These are phyloP conservation scores for Gallinago stenura DNA, from an alignment of 2,797 vertebrate species.

Conservation along the genomic window DNA sequence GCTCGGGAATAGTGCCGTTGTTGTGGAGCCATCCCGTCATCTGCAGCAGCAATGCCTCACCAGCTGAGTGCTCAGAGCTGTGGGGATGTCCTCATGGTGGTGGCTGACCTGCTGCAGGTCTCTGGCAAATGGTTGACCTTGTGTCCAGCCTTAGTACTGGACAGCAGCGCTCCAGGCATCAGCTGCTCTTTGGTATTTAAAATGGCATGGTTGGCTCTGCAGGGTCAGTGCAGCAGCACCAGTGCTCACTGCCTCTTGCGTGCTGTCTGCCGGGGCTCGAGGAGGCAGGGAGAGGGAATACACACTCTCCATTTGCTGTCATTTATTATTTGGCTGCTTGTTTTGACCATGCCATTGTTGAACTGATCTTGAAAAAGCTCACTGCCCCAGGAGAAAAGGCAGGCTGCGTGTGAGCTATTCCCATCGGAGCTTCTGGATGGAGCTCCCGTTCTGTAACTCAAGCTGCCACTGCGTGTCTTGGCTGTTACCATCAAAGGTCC, in stretches of 20 bases:
- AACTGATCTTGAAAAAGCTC: conserved; percentile 5
- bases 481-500: not conserved
- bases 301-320: not conserved
- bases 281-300: not conserved
- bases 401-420: not conserved
- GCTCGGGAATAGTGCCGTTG: not conserved
- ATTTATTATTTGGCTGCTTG: not conserved
- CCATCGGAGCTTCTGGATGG: not conserved
- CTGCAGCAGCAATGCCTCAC: fast-evolving
- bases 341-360: conserved; percentile 4
- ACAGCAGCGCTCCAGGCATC: not conserved
- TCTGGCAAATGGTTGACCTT: not conserved
- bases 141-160: not conserved
- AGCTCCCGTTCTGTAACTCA: not conserved
- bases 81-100: not conserved
- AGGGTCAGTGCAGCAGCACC: not conserved
- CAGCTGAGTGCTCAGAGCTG: not conserved
- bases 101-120: not conserved
- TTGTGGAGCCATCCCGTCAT: not conserved
- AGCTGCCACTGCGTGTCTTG: not conserved
- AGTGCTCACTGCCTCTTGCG: not conserved
- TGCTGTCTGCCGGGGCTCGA: not conserved
- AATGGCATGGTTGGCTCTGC: not conserved
- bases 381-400: not conserved
- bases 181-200: conserved; percentile 35